Evolutionary conservation across 2,113 vertebrate species (phyloP).

Genomic region (Hypanus sabinus): DNA sequence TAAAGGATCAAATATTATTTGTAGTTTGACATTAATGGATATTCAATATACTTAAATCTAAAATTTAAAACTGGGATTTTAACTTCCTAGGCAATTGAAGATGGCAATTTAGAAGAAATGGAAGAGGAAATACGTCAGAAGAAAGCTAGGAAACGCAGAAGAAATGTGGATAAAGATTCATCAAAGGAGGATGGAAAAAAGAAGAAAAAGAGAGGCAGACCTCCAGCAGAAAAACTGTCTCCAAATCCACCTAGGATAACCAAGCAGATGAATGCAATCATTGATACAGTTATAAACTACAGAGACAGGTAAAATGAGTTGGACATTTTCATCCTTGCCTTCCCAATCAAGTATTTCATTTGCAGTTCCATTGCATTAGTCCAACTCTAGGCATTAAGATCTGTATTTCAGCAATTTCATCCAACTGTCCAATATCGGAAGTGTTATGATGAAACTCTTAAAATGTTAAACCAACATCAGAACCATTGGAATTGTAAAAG

Average conservation of each 20-base stretch:
- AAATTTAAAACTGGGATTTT: not conserved
- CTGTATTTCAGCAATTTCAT: not conserved
- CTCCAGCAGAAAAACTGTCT: slow-evolving; percentile 86
- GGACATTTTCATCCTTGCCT: not conserved
- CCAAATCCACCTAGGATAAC: slow-evolving; percentile 90
- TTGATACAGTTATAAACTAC: slow-evolving; percentile 96
- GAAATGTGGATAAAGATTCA: slow-evolving; percentile 82
- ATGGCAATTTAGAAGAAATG: slow-evolving; percentile 97
- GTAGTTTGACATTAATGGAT: slow-evolving; percentile 48
- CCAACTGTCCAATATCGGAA: not conserved
- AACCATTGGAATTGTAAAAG: not conserved
- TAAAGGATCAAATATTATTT: slow-evolving; percentile 66
- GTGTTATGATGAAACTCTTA: not conserved
- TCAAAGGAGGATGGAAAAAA: slow-evolving; percentile 75
- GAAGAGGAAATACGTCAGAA: slow-evolving; percentile 95
- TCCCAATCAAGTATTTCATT: not conserved
- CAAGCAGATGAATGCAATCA: slow-evolving; percentile 91
- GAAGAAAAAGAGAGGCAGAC: slow-evolving; percentile 88
- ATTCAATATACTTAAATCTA: not conserved
- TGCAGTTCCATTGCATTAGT: not conserved
- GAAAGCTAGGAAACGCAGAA: slow-evolving; percentile 79
- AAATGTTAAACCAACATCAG: not conserved
- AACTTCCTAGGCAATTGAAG: slow-evolving; percentile 79
- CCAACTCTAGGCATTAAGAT: too few species aligned
- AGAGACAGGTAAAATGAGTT: slow-evolving; percentile 71